Base-by-base conservation (phyloP, 2,113 vertebrate genomes). In the Spea multiplicata region DNA sequence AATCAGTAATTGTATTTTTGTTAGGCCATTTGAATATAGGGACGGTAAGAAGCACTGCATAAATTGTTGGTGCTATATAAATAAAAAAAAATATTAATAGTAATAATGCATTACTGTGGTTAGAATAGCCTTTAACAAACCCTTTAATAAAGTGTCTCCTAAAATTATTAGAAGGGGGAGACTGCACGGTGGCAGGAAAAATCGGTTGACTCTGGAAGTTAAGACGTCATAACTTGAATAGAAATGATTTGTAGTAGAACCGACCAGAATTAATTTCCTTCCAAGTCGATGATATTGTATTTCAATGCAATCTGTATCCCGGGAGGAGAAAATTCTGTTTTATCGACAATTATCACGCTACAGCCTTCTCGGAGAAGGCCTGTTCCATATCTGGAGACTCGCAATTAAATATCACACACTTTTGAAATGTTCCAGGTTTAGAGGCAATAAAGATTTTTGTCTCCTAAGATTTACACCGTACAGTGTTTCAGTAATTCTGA, bases 381-480 rank as follows among this genome's bases (percentile, higher is more conserved):
- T 73, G 50, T 71, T 53, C 30, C 55, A 9, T 71, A 55, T 50
- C 50, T 55, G 14, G 53, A 62, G 71, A 73, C 61, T 9, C 44
- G 62, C 53, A 73, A 73, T 73, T 46, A 73, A 73, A 73, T 62
- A 73, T 73, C 67, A 17, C 67, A 70, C 66, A 16, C 1, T 17
- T 17, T 57, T 16, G 44, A 47, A 45, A 14, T 30, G 30, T 30
- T 30, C 30, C 71, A 73, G 44, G 71, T 16, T 44, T 13, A 46
- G 6, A 59, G 55, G 52, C 52, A 72, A 72, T 72, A 72, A 72
- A 57, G n/a, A 55, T 13, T 30, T 9, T 44, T 57, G 70, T 72
- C 70, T 72, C 70, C 30, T 44, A 72, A 72, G 70, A 72, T 72
- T 72, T 72, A 59, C 70, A 72, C 70, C 44, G 55, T 72, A 17